Evolutionary conservation across 1,140 invertebrate species (phyloP), one percentile per base, ranked within the genome.

Genomic region (Gonioctena quinquepunctata): DNA sequence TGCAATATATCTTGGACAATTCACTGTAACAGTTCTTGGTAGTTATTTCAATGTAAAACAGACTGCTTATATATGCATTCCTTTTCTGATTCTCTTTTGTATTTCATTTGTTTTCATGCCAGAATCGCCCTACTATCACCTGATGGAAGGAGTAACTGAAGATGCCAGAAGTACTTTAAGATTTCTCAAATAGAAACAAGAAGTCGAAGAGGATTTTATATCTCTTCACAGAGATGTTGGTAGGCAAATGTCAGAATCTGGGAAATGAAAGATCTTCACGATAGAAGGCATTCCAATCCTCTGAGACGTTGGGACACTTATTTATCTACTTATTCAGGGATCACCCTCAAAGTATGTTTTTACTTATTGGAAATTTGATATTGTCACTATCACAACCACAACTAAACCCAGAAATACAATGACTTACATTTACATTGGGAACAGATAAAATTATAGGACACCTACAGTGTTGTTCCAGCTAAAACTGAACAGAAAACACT

Each of bases 301-400:
- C 82, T 76, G 80, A 89, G n/a, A 89, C 90, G 69, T 88, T 91
- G 66, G 86, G 89, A 49, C 86, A n/a, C n/a, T n/a, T n/a, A n/a
- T n/a, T n/a, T n/a, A n/a, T n/a, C n/a, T n/a, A n/a, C n/a, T n/a
- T n/a, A n/a, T n/a, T n/a, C n/a, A n/a, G n/a, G n/a, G n/a, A n/a
- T n/a, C n/a, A n/a, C n/a, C n/a, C n/a, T n/a, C n/a, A n/a, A n/a
- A n/a, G n/a, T n/a, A n/a, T n/a, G n/a, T n/a, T n/a, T n/a, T n/a
- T n/a, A n/a, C n/a, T n/a, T n/a, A n/a, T n/a, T n/a, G n/a, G n/a
- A n/a, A n/a, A n/a, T n/a, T n/a, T n/a, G n/a, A n/a, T n/a, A n/a
- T n/a, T n/a, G n/a, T n/a, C n/a, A n/a, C n/a, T n/a, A n/a, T n/a
- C n/a, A n/a, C n/a, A n/a, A n/a, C n/a, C n/a, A n/a, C n/a, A n/a